phyloP scores from a whole-genome alignment of 2,888 invertebrate species.

The Agrochola lota region DNA sequence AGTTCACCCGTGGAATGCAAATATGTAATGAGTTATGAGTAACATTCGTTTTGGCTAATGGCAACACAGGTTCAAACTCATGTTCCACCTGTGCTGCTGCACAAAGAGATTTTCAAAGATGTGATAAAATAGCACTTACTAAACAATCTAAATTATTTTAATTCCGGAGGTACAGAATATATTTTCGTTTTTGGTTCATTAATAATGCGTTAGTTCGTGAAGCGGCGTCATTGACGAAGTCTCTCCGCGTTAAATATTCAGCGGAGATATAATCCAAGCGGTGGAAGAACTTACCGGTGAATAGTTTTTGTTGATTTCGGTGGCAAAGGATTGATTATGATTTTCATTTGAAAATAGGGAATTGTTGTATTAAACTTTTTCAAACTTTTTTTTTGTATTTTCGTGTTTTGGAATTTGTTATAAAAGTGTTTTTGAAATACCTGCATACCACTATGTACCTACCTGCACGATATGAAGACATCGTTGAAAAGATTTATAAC shows the following conservation, averaged over 20 bases:
- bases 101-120: not conserved
- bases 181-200: constrained; percentile 18
- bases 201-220: constrained; percentile 28
- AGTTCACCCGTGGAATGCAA: too few relatives aligned
- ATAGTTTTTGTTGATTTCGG: not conserved
- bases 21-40: too few relatives aligned
- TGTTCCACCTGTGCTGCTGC: not conserved
- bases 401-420: not conserved
- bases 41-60: too few relatives aligned
- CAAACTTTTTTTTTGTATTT: not conserved
- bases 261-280: too few relatives aligned
- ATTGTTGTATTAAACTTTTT: not conserved
- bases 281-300: not conserved
- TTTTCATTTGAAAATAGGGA: not conserved
- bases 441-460: not conserved
- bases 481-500: not conserved
- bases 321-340: not conserved
- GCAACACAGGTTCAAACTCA: not conserved
- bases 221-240: constrained; percentile 13
- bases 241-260: constrained; percentile 24
- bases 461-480: not conserved
- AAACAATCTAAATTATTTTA: not conserved
- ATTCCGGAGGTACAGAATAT: not conserved
- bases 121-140: not conserved
- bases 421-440: not conserved